These are phyloP conservation scores for Scrobipalpa costella DNA, from an alignment of 2,888 invertebrate genomes.

Conservation along the genomic window DNA sequence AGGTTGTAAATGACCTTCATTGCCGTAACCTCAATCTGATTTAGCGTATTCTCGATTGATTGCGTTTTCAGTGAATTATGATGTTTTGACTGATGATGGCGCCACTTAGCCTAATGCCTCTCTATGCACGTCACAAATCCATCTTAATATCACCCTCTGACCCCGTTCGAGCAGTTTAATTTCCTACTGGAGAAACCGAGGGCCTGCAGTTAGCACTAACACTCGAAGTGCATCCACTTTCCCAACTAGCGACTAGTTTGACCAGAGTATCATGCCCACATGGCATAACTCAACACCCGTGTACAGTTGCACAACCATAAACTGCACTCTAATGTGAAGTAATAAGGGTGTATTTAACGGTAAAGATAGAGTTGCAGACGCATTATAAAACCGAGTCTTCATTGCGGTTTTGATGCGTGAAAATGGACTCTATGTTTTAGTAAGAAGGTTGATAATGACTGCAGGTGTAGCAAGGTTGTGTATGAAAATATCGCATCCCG, in stretches of 20 bases:
- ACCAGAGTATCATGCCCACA: slow-evolving; percentile 52
- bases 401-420: not conserved
- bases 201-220: slow-evolving; percentile 52
- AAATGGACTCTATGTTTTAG: not conserved
- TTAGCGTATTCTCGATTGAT: too few species aligned
- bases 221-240: slow-evolving; percentile 48
- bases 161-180: slow-evolving; percentile 37
- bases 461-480: slow-evolving; percentile 49
- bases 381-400: not conserved
- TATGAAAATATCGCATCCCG: slow-evolving; percentile 67
- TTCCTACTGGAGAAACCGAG: slow-evolving; percentile 49
- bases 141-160: slow-evolving; percentile 18
- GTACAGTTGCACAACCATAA: slow-evolving; percentile 30
- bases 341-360: not conserved
- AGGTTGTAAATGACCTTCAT: too few species aligned
- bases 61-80: too few species aligned
- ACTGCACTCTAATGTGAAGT: slow-evolving; percentile 16
- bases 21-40: too few species aligned
- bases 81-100: too few species aligned
- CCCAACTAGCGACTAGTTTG: slow-evolving; percentile 60
- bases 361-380: not conserved
- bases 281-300: slow-evolving; percentile 39
- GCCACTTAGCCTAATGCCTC: too few species aligned
- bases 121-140: slow-evolving; percentile 8
- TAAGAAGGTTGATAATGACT: slow-evolving; percentile 28